phyloP scores from a whole-genome alignment of 1,140 invertebrate genomes.

The Lasioglossum baleicum region DNA sequence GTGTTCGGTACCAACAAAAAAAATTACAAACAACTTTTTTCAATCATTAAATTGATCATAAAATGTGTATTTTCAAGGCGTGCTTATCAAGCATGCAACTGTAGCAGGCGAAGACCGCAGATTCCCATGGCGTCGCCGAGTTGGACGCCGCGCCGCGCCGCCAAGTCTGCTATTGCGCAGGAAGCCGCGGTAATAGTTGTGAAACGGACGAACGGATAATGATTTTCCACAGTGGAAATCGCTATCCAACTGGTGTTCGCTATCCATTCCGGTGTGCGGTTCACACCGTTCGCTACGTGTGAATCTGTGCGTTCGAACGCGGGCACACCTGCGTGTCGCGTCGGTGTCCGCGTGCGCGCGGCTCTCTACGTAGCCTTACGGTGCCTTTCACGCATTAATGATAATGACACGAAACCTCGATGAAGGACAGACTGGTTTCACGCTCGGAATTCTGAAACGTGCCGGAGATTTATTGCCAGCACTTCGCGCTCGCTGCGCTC shows the following conservation, averaged over 20 bases:
- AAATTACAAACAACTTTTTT: too few relatives aligned
- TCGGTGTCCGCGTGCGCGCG: neutral
- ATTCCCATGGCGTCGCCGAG: conserved; percentile 54
- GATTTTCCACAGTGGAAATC: conserved; percentile 32
- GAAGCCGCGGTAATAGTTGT: conserved; percentile 40
- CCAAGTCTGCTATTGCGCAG: conserved; percentile 30
- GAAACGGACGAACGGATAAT: conserved; percentile 47
- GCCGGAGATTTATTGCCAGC: conserved; percentile 56
- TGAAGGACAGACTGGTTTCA: conserved; percentile 57
- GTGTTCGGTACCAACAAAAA: too few relatives aligned
- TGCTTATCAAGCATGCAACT: too few relatives aligned
- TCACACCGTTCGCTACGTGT: conserved; percentile 33
- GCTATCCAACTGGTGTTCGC: conserved; percentile 15
- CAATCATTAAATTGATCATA: too few relatives aligned
- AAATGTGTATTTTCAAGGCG: too few relatives aligned
- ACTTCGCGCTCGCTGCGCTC: conserved; percentile 38
- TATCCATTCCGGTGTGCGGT: conserved; percentile 21
- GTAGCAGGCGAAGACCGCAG: too few relatives aligned
- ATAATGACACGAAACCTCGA: conserved; percentile 56
- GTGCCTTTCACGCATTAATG: conserved; percentile 62
- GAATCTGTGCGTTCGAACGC: conserved; percentile 33
- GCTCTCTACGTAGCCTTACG: conserved; percentile 18
- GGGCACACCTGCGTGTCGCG: conserved; percentile 4
- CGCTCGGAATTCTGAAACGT: conserved; percentile 58
- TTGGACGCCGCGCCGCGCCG: neutral